Percentiles rank a stretch among this genome's conserved stretches.
Evolutionary conservation across 2,113 vertebrate genomes (phyloP).

Genomic region (Anser cygnoides): DNA sequence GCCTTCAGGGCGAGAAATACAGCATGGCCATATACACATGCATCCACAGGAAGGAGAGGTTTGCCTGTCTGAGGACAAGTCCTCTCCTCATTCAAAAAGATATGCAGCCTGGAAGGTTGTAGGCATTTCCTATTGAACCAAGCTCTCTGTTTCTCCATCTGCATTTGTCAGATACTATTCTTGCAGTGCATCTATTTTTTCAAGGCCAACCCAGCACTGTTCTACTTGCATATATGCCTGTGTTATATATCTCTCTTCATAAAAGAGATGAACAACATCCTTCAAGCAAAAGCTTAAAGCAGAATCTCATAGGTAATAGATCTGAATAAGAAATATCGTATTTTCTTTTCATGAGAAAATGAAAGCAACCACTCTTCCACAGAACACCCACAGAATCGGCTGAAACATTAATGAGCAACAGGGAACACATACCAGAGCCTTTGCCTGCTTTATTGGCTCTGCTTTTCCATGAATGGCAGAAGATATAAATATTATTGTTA

Average conservation of each 20-base stretch:
- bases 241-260: background rate
- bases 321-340: slow-evolving; percentile 53
- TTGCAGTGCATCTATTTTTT: background rate
- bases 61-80: background rate
- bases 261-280: slow-evolving; percentile 55
- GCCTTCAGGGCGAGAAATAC: background rate
- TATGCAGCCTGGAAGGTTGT: background rate
- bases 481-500: slow-evolving; percentile 75
- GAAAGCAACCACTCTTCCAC: slow-evolving; percentile 61
- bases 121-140: background rate
- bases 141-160: background rate
- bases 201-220: background rate
- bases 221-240: background rate
- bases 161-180: background rate
- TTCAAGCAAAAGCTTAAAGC: slow-evolving; percentile 53
- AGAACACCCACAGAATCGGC: slow-evolving; percentile 55
- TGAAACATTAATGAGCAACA: slow-evolving; percentile 70
- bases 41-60: background rate
- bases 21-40: background rate
- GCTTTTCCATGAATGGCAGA: slow-evolving; percentile 62
- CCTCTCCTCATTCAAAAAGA: background rate
- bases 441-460: slow-evolving; percentile 65
- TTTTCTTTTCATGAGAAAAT: slow-evolving; percentile 60
- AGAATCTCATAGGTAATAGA: slow-evolving; percentile 36
- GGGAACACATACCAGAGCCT: slow-evolving; percentile 45